These are phyloP conservation scores for Pachypsylla venusta DNA, from an alignment of 1,140 invertebrate species.

Conservation along the genomic window DNA sequence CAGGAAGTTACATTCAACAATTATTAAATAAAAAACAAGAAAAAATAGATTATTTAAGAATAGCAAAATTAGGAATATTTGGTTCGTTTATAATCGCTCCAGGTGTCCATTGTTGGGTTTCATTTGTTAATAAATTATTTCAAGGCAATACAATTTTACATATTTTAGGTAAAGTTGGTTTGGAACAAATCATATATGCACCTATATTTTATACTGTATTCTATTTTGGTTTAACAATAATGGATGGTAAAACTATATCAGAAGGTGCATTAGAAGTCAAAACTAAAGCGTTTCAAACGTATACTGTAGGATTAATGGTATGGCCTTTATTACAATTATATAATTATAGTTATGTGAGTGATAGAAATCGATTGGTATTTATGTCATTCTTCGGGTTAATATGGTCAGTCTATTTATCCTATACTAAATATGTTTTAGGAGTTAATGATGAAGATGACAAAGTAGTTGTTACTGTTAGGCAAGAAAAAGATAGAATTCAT, in stretches of 20 bases:
- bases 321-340: constrained; percentile 4
- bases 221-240: not conserved
- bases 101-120: not conserved
- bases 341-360: constrained; percentile 6
- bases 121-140: not conserved
- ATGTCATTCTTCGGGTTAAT: not conserved
- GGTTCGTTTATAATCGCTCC: not conserved
- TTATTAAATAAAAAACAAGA: not conserved
- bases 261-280: not conserved
- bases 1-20: constrained; percentile 6
- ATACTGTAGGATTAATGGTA: not conserved
- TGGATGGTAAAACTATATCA: not conserved
- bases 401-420: not conserved
- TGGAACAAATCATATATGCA: not conserved
- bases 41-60: not conserved
- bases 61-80: not conserved
- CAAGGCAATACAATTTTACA: not conserved
- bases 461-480: no score
- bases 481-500: no score
- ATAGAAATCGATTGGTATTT: not conserved
- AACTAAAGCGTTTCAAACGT: constrained; percentile 2
- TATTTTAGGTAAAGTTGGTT: not conserved
- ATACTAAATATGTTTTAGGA: not conserved
- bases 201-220: not conserved
- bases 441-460: no score